Percentiles rank a stretch among this genome's conserved stretches.
These are phyloP conservation scores for Taenaris catops DNA, from an alignment of 2,888 invertebrate genomes.

Conservation along the genomic window DNA sequence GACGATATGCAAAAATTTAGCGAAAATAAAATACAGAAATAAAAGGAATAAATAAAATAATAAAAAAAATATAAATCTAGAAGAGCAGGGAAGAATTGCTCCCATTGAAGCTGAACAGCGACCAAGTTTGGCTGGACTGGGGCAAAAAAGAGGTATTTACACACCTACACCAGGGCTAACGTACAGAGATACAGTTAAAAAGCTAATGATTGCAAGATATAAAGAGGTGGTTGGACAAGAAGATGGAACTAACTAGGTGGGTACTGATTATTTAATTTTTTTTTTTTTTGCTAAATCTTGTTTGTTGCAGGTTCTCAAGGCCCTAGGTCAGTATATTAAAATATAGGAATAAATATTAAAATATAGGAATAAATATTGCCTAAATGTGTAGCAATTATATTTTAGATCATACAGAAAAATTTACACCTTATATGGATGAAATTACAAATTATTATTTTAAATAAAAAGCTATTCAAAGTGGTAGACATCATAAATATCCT, in stretches of 20 bases:
- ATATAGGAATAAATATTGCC: too few relatives aligned
- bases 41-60: too few relatives aligned
- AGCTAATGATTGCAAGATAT: conserved; percentile 93
- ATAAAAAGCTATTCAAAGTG: too few relatives aligned
- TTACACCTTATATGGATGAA: too few relatives aligned
- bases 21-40: too few relatives aligned
- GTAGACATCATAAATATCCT: too few relatives aligned
- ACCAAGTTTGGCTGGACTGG: conserved; percentile 90
- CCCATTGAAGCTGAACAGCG: conserved; percentile 91
- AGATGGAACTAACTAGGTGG: conserved; percentile 62
- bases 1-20: too few relatives aligned
- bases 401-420: too few relatives aligned
- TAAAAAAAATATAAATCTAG: too few relatives aligned
- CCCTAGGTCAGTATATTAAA: conserved; percentile 48
- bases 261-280: conserved; percentile 38
- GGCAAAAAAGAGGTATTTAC: conserved; percentile 88
- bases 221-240: conserved; percentile 87
- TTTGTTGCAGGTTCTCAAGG: conserved; percentile 41
- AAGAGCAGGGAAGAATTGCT: conserved; percentile 94
- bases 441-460: too few relatives aligned
- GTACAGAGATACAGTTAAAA: conserved; percentile 93
- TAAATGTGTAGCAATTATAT: too few relatives aligned
- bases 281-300: conserved; percentile 27
- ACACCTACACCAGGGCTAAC: conserved; percentile 90
- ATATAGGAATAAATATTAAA: too few relatives aligned